These are phyloP conservation scores for Mallotus villosus DNA, from an alignment of 2,797 vertebrate species.

Conservation along the genomic window DNA sequence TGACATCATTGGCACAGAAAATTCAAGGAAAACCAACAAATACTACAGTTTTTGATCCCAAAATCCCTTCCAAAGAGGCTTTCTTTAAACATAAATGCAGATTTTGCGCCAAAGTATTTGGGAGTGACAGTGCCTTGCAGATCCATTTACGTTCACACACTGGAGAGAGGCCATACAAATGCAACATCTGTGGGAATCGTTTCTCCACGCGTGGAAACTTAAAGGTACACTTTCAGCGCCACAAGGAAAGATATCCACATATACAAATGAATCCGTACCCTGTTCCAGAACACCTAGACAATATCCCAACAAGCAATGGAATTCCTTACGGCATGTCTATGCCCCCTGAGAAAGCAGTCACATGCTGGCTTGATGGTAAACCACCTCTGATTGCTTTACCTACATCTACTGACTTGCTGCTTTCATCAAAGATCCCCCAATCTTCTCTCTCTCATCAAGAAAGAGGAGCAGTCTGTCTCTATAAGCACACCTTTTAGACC, in stretches of 20 bases:
- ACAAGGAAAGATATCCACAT: conserved; percentile 84
- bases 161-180: conserved; percentile 84
- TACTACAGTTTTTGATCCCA: conserved; percentile 74
- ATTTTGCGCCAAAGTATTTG: conserved; percentile 86
- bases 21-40: conserved; percentile 81
- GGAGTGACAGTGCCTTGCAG: conserved; percentile 88
- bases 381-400: conserved; percentile 76
- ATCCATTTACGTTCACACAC: conserved; percentile 87
- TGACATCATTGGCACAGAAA: conserved; percentile 79
- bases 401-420: conserved; percentile 76
- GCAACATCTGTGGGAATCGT: conserved; percentile 85
- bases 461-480: conserved; percentile 75
- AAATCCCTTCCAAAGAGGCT: conserved; percentile 75
- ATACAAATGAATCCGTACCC: conserved; percentile 86
- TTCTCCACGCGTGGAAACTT: conserved; percentile 87
- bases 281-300: conserved; percentile 82
- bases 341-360: conserved; percentile 79
- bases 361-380: conserved; percentile 80
- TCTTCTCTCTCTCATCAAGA: conserved; percentile 81
- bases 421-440: conserved; percentile 74
- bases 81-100: conserved; percentile 87
- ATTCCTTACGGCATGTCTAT: conserved; percentile 83
- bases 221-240: conserved; percentile 86
- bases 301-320: conserved; percentile 79
- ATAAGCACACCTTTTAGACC: conserved; percentile 76